Evolutionary conservation across 2,888 invertebrate species (phyloP).

Genomic region (Lasioglossum malachurum): DNA sequence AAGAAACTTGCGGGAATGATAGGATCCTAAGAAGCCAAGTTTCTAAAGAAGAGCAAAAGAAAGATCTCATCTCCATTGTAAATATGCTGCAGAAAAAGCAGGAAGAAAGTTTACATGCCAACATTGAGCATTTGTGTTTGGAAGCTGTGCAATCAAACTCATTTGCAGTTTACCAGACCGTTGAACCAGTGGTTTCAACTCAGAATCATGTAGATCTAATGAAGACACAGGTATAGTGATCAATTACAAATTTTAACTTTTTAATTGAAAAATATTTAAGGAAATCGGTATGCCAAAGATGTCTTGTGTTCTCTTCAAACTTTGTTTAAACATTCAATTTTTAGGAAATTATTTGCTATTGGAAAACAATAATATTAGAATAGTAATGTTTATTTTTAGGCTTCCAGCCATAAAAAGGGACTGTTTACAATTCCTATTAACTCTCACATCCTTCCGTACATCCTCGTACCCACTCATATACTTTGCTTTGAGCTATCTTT

Average conservation of each 20-base stretch:
- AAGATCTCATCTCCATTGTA: slow-evolving; percentile 74
- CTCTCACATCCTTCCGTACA: too few species aligned
- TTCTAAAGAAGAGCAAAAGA: slow-evolving; percentile 63
- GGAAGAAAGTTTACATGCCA: slow-evolving; percentile 32
- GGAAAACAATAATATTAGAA: too few species aligned
- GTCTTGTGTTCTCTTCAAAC: neutral
- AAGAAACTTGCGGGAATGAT: slow-evolving; percentile 54
- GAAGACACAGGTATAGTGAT: slow-evolving; percentile 87
- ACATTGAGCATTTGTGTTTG: slow-evolving; percentile 75
- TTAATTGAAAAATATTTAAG: neutral
- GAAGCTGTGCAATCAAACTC: slow-evolving; percentile 87
- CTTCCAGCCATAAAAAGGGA: too few species aligned
- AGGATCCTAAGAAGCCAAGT: slow-evolving; percentile 72
- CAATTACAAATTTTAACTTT: neutral
- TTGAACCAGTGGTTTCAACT: slow-evolving; percentile 78
- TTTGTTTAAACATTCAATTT: neutral
- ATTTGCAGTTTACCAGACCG: slow-evolving; percentile 88
- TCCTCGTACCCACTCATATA: too few species aligned
- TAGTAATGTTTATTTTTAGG: too few species aligned
- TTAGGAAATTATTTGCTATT: neutral
- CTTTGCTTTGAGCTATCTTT: too few species aligned
- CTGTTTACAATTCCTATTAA: too few species aligned
- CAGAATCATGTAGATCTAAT: slow-evolving; percentile 85
- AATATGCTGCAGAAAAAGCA: slow-evolving; percentile 72
- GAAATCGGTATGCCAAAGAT: neutral